Evolutionary conservation across 2,797 vertebrate genomes (phyloP), one percentile per base, ranked within the genome.

Genomic region (Erpetoichthys calabaricus): DNA sequence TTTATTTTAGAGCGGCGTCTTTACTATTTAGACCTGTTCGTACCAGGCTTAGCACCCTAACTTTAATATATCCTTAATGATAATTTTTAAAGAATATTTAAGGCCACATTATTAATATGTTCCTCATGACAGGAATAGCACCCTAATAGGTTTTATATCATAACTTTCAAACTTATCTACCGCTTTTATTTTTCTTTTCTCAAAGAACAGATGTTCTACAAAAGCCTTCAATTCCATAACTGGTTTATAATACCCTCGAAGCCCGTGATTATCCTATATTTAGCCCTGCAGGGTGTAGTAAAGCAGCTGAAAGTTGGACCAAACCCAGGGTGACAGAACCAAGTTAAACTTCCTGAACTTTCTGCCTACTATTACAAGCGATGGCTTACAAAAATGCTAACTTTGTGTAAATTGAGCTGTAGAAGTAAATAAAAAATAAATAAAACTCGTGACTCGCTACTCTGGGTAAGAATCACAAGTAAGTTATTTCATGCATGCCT

Each of bases 401-500:
- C 47, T 49, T 49, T 49, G 3, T 49, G 9, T 49, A n/a, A 49
- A 49, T n/a, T 7, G n/a, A 49, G 47, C 47, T 49, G 47, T 49
- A 49, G n/a, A 49, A 49, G 25, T 25, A 49, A 49, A 49, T 3
- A 3, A 3, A 49, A 49, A 49, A 5, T 7, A 49, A 49, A 7
- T n/a, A 49, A 49, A 7, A 49, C 25, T 25, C 6, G 47, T 49
- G 47, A 49, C n/a, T 49, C n/a, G n/a, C n/a, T 49, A 49, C 47
- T n/a, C 47, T 7, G n/a, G 47, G 47, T n/a, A 49, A 49, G 47
- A 1, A 49, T 49, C n/a, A n/a, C 47, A 49, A 7, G n/a, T 49
- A 49, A 49, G 47, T 49, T 49, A 49, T n/a, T 49, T 69, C 61
- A 69, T 60, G 63, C 56, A 65, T 70, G 70, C 72, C 59, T 67